A percentile compares a stretch with the other conserved stretches of the same genome.
These are phyloP conservation scores for Microctenopoma stevenorrisi DNA, from an alignment of 2,797 vertebrate species.

Conservation along the genomic window DNA sequence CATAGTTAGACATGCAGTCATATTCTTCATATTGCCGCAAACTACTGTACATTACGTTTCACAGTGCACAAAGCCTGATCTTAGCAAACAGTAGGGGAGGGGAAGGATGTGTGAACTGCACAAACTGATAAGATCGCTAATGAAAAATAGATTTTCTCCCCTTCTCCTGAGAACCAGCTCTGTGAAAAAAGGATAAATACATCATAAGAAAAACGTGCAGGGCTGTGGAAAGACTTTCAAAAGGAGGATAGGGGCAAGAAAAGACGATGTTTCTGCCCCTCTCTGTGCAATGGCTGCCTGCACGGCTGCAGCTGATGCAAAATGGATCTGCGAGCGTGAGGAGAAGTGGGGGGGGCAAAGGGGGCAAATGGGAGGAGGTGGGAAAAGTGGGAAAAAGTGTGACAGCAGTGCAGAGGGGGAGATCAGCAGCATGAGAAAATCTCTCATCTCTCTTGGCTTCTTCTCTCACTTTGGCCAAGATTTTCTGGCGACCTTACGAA, in stretches of 20 bases:
- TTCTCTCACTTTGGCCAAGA: slow-evolving; percentile 70
- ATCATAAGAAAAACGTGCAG: slow-evolving; percentile 22
- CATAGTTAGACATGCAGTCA: slow-evolving; percentile 30
- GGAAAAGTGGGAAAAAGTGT: slow-evolving; percentile 33
- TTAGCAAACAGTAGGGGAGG: slow-evolving; percentile 38
- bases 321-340: slow-evolving; percentile 61
- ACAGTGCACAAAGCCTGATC: slow-evolving; percentile 55
- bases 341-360: not conserved
- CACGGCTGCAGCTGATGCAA: slow-evolving; percentile 63
- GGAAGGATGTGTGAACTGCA: slow-evolving; percentile 58
- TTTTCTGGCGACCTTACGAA: slow-evolving; percentile 47
- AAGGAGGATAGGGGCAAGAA: slow-evolving; percentile 12
- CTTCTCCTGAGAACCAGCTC: slow-evolving; percentile 58
- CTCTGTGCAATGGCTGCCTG: slow-evolving; percentile 69
- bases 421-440: slow-evolving; percentile 28
- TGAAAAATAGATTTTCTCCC: slow-evolving; percentile 49
- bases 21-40: slow-evolving; percentile 51
- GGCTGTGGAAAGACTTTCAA: slow-evolving; percentile 12
- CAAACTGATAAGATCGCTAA: slow-evolving; percentile 60
- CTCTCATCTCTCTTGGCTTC: slow-evolving; percentile 56
- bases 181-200: slow-evolving; percentile 61
- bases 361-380: slow-evolving; percentile 26
- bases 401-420: slow-evolving; percentile 39
- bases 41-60: slow-evolving; percentile 55
- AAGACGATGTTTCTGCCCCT: slow-evolving; percentile 18